Base-by-base conservation (phyloP, 2,797 vertebrate genomes). In the Lagothrix lagotricha region DNA sequence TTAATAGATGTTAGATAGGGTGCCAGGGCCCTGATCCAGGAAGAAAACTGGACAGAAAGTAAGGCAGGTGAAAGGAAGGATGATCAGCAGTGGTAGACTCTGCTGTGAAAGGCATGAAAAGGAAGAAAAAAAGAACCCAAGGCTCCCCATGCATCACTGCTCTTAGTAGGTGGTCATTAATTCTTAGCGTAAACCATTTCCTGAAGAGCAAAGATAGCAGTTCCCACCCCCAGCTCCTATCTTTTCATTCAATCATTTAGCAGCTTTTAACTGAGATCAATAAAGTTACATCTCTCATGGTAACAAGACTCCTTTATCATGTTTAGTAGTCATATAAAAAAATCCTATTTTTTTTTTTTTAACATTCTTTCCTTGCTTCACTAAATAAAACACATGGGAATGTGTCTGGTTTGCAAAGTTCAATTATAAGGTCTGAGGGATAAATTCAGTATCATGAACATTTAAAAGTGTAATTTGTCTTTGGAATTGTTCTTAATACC, bases 381-480 rank as follows among this genome's bases (percentile, higher is more conserved):
- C 92, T 92, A 92, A 28, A 94, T 92, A 85, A 95, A 90, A 93
- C 84, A 83, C 30, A 64, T 22, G 73, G 36, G 44, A 89, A 88
- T 93, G 46, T 89, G n/a, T 77, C 76, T 77, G 39, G 70, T 93
- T 96, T 97, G 52, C 72, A 79, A 93, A 87, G 88, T 94, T 96
- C 87, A 90, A 15, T 90, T 89, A 93, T 95, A 96, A 95, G 67
- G 93, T 81, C 86, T 97, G 39, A 96, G 52, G 81, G 73, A 98
- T 93, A 94, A 96, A 94, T 77, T 97, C 58, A 57, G 72, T 88
- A 96, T 96, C 93, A 94, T 61, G 57, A 97, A 81, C 92, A 94
- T 96, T 96, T 96, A 92, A 93, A 93, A 94, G 33, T 94, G 19
- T 70, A 96, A 96, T 97, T 95, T 97, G 76, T 97, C 87, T 96